A percentile compares a stretch with the other conserved stretches of the same genome.
Conservation (phyloP, 2,797 vertebrate genomes). For the Cynodonichthys magdalenae region DNA sequence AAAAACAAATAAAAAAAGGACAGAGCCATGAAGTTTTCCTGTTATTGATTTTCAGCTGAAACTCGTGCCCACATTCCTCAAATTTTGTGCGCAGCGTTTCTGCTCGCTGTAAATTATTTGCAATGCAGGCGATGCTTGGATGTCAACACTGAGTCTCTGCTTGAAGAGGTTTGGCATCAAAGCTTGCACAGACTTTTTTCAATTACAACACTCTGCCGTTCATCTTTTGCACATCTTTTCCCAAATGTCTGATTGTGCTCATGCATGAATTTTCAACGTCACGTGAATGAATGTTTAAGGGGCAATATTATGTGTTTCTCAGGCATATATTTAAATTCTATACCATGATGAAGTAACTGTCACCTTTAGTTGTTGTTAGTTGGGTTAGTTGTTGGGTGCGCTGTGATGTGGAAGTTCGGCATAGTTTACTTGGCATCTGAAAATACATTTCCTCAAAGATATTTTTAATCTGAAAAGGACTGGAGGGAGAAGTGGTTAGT, state of each 20-base stretch:
- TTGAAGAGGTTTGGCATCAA: conserved; percentile 41
- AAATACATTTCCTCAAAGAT: no score
- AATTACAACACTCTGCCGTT: conserved; percentile 28
- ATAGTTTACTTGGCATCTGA: no score
- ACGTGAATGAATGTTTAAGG: no score
- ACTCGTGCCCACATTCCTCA: conserved; percentile 37
- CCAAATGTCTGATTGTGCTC: conserved; percentile 1
- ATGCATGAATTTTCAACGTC: conserved; percentile 2
- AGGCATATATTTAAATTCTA: no score
- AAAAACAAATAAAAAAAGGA: background rate
- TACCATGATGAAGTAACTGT: no score
- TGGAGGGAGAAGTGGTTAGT: no score
- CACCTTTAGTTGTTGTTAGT: no score
- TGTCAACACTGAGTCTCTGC: conserved; percentile 31
- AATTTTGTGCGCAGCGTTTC: conserved; percentile 22
- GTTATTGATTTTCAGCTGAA: conserved; percentile 26
- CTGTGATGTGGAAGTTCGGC: no score
- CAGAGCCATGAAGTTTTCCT: conserved; percentile 3
- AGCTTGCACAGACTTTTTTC: conserved; percentile 14
- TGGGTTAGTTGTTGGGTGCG: no score
- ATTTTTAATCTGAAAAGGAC: no score
- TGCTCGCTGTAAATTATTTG: conserved; percentile 54
- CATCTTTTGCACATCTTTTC: conserved; percentile 30
- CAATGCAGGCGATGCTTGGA: conserved; percentile 28
- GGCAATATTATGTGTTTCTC: no score